phyloP scores from a whole-genome alignment of 2,113 vertebrate species.

The Brienomyrus longianalis region DNA sequence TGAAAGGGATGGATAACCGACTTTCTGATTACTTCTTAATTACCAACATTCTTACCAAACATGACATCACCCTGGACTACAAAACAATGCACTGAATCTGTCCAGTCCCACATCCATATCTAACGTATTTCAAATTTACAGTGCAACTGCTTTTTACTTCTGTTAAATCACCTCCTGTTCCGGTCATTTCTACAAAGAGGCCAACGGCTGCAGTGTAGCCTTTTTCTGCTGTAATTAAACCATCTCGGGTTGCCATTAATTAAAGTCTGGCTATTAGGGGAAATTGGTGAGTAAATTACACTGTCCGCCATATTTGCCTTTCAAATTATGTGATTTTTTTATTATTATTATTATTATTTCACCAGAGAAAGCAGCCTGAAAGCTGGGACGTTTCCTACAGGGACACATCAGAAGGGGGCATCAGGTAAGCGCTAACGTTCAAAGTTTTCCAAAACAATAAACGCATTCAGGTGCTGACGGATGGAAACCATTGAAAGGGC shows the following conservation, averaged over 20 bases:
- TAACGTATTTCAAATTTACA: neutral
- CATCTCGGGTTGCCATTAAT: constrained; percentile 28
- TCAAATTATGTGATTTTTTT: constrained; percentile 20
- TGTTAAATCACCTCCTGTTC: constrained; percentile 15
- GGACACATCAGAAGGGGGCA: neutral
- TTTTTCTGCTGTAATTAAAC: neutral
- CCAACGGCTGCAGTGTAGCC: constrained; percentile 21
- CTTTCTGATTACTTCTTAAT: neutral
- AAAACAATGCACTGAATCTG: neutral
- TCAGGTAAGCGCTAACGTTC: neutral
- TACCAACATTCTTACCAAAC: neutral
- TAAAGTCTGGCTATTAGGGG: constrained; percentile 25
- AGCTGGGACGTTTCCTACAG: neutral
- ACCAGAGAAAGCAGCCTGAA: constrained; percentile 8
- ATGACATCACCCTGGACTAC: neutral
- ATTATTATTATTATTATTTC: constrained; percentile 2
- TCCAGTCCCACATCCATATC: neutral
- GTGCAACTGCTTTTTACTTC: neutral
- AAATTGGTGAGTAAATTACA: constrained; percentile 33
- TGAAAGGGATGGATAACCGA: too few relatives aligned
- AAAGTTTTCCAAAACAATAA: neutral
- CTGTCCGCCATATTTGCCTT: constrained; percentile 13
- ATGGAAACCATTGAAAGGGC: neutral
- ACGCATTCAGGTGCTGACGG: neutral
- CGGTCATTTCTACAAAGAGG: constrained; percentile 18